Evolutionary conservation across 2,797 vertebrate genomes (phyloP), one percentile per base, ranked within the genome.

Genomic region (Leptoclinus maculatus): DNA sequence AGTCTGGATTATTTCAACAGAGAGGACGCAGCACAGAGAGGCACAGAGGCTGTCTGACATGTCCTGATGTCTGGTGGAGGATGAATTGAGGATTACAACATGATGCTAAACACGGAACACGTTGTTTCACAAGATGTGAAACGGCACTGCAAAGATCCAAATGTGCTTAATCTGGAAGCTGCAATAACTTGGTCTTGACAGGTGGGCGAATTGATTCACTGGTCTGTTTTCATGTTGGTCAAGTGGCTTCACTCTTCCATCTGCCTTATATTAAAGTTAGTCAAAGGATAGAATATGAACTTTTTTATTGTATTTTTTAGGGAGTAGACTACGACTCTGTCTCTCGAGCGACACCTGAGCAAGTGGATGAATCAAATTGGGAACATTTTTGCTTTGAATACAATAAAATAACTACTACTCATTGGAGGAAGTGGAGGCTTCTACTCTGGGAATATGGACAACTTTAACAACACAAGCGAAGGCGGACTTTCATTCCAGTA

Each of bases 381-480:
- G 13, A 41, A 19, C 3, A 45, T 12, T 58, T 76, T 75, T 21
- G 7, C 23, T 57, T 60, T 74, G 47, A 74, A 76, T 65, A 27
- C 34, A 27, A 73, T 71, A 83, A 66, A 91, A n/a, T 88, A 90
- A 75, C 36, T 60, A 1, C 25, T 34, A 4, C 7, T 60, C 29
- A 23, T n/a, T 25, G 58, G 58, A 76, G 34, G 43, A 73, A 63
- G 67, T 51, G 68, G 72, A 85, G 57, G 4, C 57, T 79, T 59
- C 34, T 69, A 80, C 59, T 68, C 68, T 57, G 68, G 57, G 38
- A 94, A 88, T 36, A 91, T 94, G 83, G 91, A 91, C 16, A 90
- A 56, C 71, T 86, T 92, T 10, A 94, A 96, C 78, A 63, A 76
- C 63, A 93, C 93, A n/a, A 78, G 89, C 1, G 60, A 82, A 23